Evolutionary conservation across 2,797 vertebrate genomes (phyloP).

Genomic region (Hypotaenidia philippensis): DNA sequence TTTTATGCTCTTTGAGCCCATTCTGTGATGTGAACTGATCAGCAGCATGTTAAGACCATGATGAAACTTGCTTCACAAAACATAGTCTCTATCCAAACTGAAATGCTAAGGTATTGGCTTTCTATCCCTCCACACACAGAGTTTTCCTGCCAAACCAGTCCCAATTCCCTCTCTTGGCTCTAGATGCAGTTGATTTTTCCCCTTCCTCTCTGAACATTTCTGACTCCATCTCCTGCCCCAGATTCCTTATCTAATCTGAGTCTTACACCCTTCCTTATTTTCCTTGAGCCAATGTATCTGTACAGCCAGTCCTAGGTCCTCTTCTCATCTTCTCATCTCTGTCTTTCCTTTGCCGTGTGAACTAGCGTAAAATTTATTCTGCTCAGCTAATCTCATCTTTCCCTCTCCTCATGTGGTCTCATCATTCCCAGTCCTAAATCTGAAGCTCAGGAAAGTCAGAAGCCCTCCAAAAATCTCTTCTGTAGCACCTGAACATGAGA

Average conservation of each 20-base stretch:
- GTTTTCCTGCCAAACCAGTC: conserved; percentile 4
- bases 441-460: not conserved
- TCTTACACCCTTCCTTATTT: not conserved
- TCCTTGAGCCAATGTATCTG: not conserved
- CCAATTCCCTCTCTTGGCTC: not conserved
- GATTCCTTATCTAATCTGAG: conserved; percentile 41
- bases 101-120: not conserved
- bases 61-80: not conserved
- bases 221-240: not conserved
- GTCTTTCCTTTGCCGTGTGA: not conserved
- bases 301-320: not conserved
- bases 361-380: not conserved
- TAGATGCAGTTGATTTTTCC: not conserved
- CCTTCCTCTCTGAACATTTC: not conserved
- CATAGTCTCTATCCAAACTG: not conserved
- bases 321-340: not conserved
- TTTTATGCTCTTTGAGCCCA: not conserved
- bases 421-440: not conserved
- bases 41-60: not conserved
- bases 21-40: not conserved
- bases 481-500: not conserved
- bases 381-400: not conserved
- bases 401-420: not conserved
- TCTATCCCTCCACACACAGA: not conserved
- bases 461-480: not conserved